phyloP scores from a whole-genome alignment of 2,888 invertebrate genomes.

The Mimumesa dahlbomi region DNA sequence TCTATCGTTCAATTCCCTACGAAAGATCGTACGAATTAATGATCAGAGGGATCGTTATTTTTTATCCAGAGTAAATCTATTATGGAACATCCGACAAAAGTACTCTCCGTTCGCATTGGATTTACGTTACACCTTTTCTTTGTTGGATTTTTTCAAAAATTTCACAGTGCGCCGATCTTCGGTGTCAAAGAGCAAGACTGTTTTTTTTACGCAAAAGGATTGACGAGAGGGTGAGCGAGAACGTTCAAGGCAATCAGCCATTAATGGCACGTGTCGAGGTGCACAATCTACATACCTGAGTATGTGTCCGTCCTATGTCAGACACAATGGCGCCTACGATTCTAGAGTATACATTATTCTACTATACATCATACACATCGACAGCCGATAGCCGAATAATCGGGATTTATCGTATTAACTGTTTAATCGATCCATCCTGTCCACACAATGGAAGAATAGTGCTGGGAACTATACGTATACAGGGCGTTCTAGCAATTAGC shows the following conservation, averaged over 20 bases:
- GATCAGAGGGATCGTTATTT: too few relatives aligned
- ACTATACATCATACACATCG: constrained; percentile 24
- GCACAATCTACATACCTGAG: constrained; percentile 76
- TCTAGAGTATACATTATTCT: constrained; percentile 49
- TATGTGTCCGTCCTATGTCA: constrained; percentile 56
- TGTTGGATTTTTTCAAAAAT: too few relatives aligned
- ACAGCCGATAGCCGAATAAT: constrained; percentile 29
- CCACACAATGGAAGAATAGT: constrained; percentile 36
- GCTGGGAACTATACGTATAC: constrained; percentile 3
- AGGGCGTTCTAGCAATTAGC: constrained; percentile 28
- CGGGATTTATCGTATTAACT: constrained; percentile 39
- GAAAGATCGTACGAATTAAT: too few relatives aligned
- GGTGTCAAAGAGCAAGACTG: too few relatives aligned
- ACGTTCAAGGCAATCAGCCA: constrained; percentile 67
- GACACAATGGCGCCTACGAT: constrained; percentile 51
- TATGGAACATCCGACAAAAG: too few relatives aligned
- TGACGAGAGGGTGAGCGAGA: constrained; percentile 37
- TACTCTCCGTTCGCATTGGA: too few relatives aligned
- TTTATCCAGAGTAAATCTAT: too few relatives aligned
- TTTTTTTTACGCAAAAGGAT: constrained; percentile 12
- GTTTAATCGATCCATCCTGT: constrained; percentile 35
- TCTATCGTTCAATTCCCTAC: too few relatives aligned
- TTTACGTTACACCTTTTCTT: too few relatives aligned
- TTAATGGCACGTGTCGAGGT: constrained; percentile 74
- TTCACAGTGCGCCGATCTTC: too few relatives aligned